Conservation (phyloP, 2,113 vertebrate species). For the Dicrurus megarhynchus region DNA sequence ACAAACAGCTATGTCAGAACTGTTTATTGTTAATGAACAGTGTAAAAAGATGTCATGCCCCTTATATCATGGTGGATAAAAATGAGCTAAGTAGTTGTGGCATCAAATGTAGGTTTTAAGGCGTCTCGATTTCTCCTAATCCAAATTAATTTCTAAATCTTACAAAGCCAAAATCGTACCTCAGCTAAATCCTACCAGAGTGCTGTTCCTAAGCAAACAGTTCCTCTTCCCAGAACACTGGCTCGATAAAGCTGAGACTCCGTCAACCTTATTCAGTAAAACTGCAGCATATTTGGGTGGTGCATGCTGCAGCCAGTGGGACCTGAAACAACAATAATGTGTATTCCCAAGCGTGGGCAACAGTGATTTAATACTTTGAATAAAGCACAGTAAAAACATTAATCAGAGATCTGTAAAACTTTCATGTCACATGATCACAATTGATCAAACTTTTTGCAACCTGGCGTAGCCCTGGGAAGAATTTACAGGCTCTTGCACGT, state of each 20-base stretch:
- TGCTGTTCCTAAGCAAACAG: not conserved
- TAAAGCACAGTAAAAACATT: not conserved
- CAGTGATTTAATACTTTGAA: not conserved
- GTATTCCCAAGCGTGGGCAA: not conserved
- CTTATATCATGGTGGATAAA: not conserved
- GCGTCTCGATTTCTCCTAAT: not conserved
- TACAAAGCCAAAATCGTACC: not conserved
- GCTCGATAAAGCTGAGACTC: not conserved
- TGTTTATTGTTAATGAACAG: not conserved
- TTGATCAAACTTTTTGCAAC: not conserved
- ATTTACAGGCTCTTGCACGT: not conserved
- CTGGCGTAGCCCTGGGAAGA: not conserved
- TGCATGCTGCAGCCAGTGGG: not conserved
- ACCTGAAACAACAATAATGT: not conserved
- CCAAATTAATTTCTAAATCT: not conserved
- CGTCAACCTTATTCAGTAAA: not conserved
- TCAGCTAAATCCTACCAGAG: not conserved
- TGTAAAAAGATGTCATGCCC: not conserved
- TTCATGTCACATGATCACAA: not conserved
- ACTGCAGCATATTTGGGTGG: not conserved
- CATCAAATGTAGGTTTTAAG: not conserved
- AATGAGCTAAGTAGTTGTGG: not conserved
- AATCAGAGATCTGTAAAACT: not conserved
- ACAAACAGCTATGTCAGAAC: not conserved
- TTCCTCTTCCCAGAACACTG: not conserved